Evolutionary conservation across 2,113 vertebrate genomes (phyloP), one percentile per base, ranked within the genome.

Genomic region (Ariopsis seemanni): DNA sequence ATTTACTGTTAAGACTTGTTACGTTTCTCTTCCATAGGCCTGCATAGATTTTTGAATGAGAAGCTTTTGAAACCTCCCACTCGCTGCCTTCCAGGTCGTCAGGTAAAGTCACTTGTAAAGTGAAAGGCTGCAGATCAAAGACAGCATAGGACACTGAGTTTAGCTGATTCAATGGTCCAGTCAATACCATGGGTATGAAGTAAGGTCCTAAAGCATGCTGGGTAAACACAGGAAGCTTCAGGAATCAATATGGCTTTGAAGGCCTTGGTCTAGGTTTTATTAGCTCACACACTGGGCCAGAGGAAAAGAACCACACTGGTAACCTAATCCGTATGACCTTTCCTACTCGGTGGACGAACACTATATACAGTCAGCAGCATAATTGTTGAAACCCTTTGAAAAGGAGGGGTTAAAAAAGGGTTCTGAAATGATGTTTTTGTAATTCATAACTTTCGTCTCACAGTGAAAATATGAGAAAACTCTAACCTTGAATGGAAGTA

Each of bases 161-260:
- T n/a, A 22, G 86, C 17, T 62, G 65, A 71, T 71, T 82, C 79
- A 42, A 87, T 52, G 67, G 79, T 72, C 53, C 25, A 22, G 67
- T 87, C 86, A 83, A 83, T 83, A 87, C 57, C 25, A 82, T 1
- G 18, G 5, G 79, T 87, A 10, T 87, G 67, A 87, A 60, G 65
- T 65, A 18, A 42, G 81, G n/a, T 67, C 57, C 55, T 60, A 52
- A 15, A 62, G 86, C 86, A 82, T 87, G 79, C 62, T 87, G 79
- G 79, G 67, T 58, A 87, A 82, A 87, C 86, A 82, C 52, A 74
- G 67, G 79, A 63, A 50, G 67, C 53, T 14, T 71, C 55, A 20
- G 25, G 15, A 60, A 87, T 87, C 86, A 75, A 83, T 82, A 82
- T 25, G 34, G 79, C 79, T 87, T 87, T 82, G 79, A 83, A 87